Evolutionary conservation across 2,888 invertebrate genomes (phyloP), one percentile per base, ranked within the genome.

Genomic region (Drosophila borealis): DNA sequence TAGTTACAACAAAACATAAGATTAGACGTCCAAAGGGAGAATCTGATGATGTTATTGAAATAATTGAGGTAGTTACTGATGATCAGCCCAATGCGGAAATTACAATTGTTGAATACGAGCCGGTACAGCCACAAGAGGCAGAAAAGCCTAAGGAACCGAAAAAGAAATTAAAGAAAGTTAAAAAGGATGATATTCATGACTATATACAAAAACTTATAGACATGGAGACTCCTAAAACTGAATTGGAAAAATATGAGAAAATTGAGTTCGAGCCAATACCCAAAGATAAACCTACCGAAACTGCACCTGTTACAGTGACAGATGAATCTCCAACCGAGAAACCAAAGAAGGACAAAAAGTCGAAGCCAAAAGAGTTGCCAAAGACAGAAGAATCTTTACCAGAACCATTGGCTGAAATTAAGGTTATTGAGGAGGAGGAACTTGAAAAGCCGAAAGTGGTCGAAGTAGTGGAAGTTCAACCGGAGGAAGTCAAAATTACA

Each of bases 181-280:
- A 90, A 48, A 89, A 90, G 46, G 89, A 90, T 64, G 91, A 91
- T 34, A 74, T 89, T 33, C 84, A 91, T 41, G 89, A 91, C 39
- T 90, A 91, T 50, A 91, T 91, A 45, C 81, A 87, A 67, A 79
- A 88, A 48, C 75, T 91, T 0, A 90, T 91, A 33, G 91, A 91
- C 39, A 78, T 86, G 78, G 91, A 91, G 60, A 80, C 86, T 10
- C 88, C 88, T 1, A 88, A 83, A 68, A 91, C 92, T 1, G 91
- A 92, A 70, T 80, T 91, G 1, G 92, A 93, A 54, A 92, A 92
- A 74, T 91, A 92, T 48, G 92, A 93, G 70, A 92, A 93, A 84
- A 66, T 90, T 19, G 91, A 91, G n/a, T 78, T 91, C n/a, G 92
- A 93, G 70, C 19, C 78, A 2, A 37, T 59, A 6, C 57, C 74